Evolutionary conservation across 1,140 invertebrate species (phyloP).

Genomic region (Phymastichus coffea): DNA sequence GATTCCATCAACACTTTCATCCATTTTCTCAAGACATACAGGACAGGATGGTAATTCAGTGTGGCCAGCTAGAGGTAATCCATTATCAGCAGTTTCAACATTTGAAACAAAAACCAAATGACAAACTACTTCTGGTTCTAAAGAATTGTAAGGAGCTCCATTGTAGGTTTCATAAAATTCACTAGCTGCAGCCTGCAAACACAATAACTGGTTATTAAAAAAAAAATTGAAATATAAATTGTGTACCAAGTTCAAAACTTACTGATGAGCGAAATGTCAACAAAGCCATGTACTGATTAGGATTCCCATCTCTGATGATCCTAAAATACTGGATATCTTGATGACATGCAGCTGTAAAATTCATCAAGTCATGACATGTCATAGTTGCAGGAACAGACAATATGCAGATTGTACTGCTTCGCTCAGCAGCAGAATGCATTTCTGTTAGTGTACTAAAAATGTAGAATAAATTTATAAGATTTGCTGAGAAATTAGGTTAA

Average conservation of each 20-base stretch:
- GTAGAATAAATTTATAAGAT: not conserved
- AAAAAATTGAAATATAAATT: constrained; percentile 4
- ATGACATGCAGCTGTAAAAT: constrained; percentile 93
- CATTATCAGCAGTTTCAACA: constrained; percentile 79
- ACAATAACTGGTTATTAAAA: not conserved
- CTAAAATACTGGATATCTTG: constrained; percentile 87
- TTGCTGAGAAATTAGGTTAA: not conserved
- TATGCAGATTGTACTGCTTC: constrained; percentile 88
- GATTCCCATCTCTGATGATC: constrained; percentile 82
- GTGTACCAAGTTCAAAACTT: constrained; percentile 28
- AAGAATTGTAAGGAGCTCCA: constrained; percentile 86
- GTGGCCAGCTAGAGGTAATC: constrained; percentile 73
- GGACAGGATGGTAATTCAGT: constrained; percentile 98
- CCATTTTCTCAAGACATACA: constrained; percentile 95
- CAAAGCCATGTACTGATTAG: constrained; percentile 97
- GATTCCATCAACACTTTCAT: constrained; percentile 96
- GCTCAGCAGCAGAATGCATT: constrained; percentile 65
- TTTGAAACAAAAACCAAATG: constrained; percentile 92
- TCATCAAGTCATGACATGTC: constrained; percentile 89
- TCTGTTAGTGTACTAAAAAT: constrained; percentile 61
- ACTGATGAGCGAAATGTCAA: constrained; percentile 78
- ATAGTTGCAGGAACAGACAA: constrained; percentile 90
- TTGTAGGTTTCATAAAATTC: constrained; percentile 95
- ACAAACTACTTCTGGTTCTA: constrained; percentile 89
- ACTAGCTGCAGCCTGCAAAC: constrained; percentile 71